Evolutionary conservation across 1,140 invertebrate species (phyloP).

Genomic region (Aphis craccivora): DNA sequence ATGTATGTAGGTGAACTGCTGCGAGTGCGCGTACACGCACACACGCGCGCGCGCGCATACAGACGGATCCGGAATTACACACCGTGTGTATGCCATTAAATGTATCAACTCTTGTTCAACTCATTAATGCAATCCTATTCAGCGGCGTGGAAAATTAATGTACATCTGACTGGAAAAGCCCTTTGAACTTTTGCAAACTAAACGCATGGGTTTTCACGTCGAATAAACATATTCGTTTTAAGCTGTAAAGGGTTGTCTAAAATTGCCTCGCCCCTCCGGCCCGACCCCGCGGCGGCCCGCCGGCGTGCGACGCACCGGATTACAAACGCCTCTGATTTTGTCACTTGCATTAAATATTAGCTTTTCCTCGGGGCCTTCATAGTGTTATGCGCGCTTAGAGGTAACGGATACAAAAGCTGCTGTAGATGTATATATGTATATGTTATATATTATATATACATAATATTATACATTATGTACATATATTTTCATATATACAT

Average conservation of each 20-base stretch:
- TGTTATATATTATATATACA: neutral
- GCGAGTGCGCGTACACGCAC: neutral
- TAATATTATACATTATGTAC: neutral
- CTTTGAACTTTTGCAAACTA: constrained; percentile 58
- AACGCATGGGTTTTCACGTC: constrained; percentile 57
- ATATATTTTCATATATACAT: neutral
- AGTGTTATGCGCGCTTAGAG: constrained; percentile 15
- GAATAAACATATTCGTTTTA: constrained; percentile 58
- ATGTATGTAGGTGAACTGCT: neutral
- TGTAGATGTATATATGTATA: neutral
- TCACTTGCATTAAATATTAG: constrained; percentile 56
- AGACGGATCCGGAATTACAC: constrained; percentile 34
- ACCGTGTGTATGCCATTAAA: constrained; percentile 53
- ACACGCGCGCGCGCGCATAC: neutral
- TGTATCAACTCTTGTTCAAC: constrained; percentile 57
- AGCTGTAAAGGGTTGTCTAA: constrained; percentile 55
- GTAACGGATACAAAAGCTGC: constrained; percentile 23
- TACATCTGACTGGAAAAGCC: constrained; percentile 58
- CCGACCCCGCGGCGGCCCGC: neutral
- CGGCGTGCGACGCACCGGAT: constrained; percentile 21
- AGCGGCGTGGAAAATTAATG: constrained; percentile 58
- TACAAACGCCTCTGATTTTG: constrained; percentile 56
- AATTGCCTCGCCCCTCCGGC: constrained; percentile 31
- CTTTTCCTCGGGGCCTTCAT: constrained; percentile 39
- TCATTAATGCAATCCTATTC: constrained; percentile 58